phyloP scores from a whole-genome alignment of 2,797 vertebrate genomes.

The Hybognathus amarus region DNA sequence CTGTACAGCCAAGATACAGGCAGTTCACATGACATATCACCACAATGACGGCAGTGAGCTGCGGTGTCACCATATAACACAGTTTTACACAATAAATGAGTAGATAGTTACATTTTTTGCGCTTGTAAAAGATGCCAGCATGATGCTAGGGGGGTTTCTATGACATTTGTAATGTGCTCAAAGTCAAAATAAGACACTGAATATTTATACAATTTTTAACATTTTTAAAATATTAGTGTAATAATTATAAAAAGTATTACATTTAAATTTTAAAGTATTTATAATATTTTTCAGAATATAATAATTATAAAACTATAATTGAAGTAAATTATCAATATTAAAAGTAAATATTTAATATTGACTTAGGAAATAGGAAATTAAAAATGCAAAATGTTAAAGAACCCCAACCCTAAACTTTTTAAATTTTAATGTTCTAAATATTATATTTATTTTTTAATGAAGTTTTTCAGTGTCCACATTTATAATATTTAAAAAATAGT shows the following conservation, averaged over 20 bases:
- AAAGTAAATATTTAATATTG: background rate
- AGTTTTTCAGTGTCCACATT: too few species aligned
- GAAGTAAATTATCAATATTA: background rate
- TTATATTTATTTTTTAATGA: background rate
- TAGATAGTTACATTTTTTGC: background rate
- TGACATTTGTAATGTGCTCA: background rate
- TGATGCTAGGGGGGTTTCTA: background rate
- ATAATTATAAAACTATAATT: background rate
- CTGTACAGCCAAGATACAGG: background rate
- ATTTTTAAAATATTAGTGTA: background rate
- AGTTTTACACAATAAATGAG: background rate
- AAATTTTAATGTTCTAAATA: too few species aligned
- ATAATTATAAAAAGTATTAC: background rate
- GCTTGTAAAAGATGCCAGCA: background rate
- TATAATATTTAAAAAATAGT: too few species aligned
- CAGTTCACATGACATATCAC: slow-evolving; percentile 11
- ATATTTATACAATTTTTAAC: background rate
- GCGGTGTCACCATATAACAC: background rate
- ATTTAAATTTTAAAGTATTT: background rate
- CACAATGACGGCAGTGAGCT: background rate
- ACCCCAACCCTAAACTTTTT: too few species aligned
- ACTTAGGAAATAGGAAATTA: background rate
- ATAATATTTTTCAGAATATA: background rate
- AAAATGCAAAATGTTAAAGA: background rate
- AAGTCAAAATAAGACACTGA: background rate